A percentile compares a stretch with the other conserved stretches of the same genome.
Evolutionary conservation across 1,140 invertebrate genomes (phyloP).

Genomic region (Aphelenchoides fujianensis): DNA sequence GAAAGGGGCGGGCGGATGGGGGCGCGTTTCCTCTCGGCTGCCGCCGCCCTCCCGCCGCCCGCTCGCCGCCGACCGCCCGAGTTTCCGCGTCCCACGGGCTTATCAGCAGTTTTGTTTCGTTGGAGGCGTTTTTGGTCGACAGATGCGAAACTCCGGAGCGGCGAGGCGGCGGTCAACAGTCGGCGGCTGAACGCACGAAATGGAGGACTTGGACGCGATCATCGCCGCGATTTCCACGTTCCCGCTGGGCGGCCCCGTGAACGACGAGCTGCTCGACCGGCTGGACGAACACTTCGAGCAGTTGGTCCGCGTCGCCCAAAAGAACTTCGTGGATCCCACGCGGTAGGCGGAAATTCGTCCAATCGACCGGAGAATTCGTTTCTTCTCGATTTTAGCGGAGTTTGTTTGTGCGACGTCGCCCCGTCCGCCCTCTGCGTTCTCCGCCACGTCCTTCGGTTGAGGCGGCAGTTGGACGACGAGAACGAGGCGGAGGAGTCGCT

Average conservation of each 20-base stretch:
- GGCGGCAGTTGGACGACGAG: background rate
- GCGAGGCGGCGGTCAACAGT: too few species aligned
- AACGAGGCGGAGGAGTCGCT: background rate
- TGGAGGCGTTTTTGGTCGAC: too few species aligned
- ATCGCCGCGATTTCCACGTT: background rate
- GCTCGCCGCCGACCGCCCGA: too few species aligned
- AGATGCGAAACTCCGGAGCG: too few species aligned
- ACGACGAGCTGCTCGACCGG: background rate
- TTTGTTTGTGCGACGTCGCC: background rate
- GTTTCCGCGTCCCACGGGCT: too few species aligned
- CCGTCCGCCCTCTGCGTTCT: background rate
- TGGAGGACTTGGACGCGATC: background rate
- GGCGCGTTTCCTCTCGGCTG: too few species aligned
- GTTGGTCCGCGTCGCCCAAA: background rate
- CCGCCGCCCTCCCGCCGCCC: too few species aligned
- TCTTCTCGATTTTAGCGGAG: background rate
- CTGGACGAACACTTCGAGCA: background rate
- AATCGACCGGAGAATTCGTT: background rate
- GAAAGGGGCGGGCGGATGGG: too few species aligned
- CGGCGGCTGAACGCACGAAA: too few species aligned
- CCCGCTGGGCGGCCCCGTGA: background rate
- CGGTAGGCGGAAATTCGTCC: background rate
- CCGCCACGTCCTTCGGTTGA: background rate
- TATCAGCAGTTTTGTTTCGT: too few species aligned
- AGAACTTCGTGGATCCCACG: background rate